These are phyloP conservation scores for Megaustenia siamemsis DNA, from an alignment of 2,888 invertebrate genomes.

Conservation along the genomic window DNA sequence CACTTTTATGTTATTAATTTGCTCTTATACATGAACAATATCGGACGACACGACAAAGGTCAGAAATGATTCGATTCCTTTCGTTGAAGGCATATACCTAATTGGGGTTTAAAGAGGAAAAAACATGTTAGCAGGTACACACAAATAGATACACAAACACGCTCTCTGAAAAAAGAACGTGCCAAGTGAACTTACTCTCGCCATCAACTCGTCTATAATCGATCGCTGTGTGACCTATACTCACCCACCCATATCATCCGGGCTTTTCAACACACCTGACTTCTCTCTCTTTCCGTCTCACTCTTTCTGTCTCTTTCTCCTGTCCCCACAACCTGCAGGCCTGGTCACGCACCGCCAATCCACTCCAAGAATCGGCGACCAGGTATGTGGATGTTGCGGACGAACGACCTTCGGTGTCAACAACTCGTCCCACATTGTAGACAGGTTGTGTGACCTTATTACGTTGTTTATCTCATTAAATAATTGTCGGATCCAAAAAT, in stretches of 20 bases:
- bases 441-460: background rate
- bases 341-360: conserved; percentile 43
- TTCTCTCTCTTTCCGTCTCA: background rate
- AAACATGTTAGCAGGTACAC: background rate
- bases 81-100: too few relatives aligned
- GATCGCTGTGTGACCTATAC: too few relatives aligned
- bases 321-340: background rate
- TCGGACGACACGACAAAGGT: too few relatives aligned
- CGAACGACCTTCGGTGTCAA: conserved; percentile 24
- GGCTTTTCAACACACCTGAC: conserved; percentile 5
- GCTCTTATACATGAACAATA: too few relatives aligned
- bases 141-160: conserved; percentile 40
- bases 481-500: background rate
- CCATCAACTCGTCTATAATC: too few relatives aligned
- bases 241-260: background rate
- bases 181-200: conserved; percentile 2
- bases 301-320: too few relatives aligned
- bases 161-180: conserved; percentile 30
- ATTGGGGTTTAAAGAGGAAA: too few relatives aligned
- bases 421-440: background rate
- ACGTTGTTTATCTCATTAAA: background rate
- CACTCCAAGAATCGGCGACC: conserved; percentile 19
- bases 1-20: too few relatives aligned
- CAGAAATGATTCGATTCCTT: too few relatives aligned
- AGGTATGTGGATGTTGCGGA: background rate